Conservation (phyloP, 2,113 vertebrate genomes). For the Casuarius casuarius region DNA sequence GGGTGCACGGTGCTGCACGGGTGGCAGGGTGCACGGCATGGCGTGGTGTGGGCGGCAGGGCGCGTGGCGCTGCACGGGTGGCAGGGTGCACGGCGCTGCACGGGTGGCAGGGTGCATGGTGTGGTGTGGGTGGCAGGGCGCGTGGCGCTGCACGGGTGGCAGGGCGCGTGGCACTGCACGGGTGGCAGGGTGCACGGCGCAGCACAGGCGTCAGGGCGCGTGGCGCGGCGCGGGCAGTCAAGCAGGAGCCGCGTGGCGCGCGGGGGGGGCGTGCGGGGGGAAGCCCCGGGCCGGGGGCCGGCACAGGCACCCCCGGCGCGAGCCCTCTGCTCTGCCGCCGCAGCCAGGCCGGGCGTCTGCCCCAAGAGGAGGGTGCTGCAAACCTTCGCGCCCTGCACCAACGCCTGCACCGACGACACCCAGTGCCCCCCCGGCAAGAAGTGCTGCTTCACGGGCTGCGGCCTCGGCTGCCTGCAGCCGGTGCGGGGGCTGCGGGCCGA, state of each 20-base stretch:
- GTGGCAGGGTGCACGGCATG: background rate
- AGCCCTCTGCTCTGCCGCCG: background rate
- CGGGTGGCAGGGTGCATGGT: no score
- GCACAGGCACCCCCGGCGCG: no score
- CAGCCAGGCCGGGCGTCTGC: background rate
- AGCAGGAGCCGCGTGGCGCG: no score
- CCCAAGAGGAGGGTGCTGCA: background rate
- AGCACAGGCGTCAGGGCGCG: no score
- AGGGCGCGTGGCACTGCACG: background rate
- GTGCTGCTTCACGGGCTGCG: background rate
- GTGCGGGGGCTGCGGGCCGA: no score
- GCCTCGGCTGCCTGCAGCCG: background rate
- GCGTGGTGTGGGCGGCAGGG: background rate
- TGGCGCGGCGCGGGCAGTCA: no score
- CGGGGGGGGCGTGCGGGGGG: no score
- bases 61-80: background rate
- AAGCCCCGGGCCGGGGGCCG: no score
- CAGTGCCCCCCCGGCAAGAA: rapidly evolving
- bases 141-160: no score
- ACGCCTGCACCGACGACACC: rapidly evolving
- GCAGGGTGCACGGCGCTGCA: no score
- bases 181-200: background rate
- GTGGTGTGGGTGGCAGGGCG: no score
- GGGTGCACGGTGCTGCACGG: background rate
- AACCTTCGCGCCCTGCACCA: background rate